Percentiles rank a stretch among this genome's conserved stretches.
phyloP scores from a whole-genome alignment of 2,888 invertebrate genomes.

The Pheosia tremula region DNA sequence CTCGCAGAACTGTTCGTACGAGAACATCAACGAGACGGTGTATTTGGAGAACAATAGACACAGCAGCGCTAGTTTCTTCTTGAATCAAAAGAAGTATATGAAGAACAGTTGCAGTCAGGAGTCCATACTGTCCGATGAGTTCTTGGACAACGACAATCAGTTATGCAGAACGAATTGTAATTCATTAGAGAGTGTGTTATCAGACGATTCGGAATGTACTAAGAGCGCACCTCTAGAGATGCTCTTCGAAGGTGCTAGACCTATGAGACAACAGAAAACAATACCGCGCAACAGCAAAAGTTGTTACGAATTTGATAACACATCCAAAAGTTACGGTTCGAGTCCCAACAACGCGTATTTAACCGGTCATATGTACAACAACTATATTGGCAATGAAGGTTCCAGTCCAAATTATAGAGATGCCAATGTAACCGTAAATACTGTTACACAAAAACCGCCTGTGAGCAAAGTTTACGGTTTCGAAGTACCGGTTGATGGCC shows the following conservation, averaged over 20 bases:
- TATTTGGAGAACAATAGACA: slow-evolving; percentile 85
- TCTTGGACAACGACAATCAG: slow-evolving; percentile 82
- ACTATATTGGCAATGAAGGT: slow-evolving; percentile 51
- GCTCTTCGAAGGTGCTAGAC: slow-evolving; percentile 85
- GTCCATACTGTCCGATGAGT: slow-evolving; percentile 90
- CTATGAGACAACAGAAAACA: slow-evolving; percentile 61
- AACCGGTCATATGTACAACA: slow-evolving; percentile 83
- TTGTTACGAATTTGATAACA: slow-evolving; percentile 80
- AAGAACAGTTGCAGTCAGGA: slow-evolving; percentile 89
- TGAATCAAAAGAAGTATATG: slow-evolving; percentile 87
- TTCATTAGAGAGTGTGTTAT: slow-evolving; percentile 91
- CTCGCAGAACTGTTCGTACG: slow-evolving; percentile 77
- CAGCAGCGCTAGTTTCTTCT: slow-evolving; percentile 92
- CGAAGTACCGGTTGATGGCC: slow-evolving; percentile 65
- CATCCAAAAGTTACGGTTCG: slow-evolving; percentile 86
- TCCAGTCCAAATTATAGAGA: slow-evolving; percentile 60
- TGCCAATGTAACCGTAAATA: slow-evolving; percentile 35
- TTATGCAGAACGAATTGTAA: slow-evolving; percentile 88
- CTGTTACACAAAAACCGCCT: slow-evolving; percentile 50
- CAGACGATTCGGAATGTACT: slow-evolving; percentile 91
- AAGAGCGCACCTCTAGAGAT: slow-evolving; percentile 91
- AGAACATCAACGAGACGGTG: slow-evolving; percentile 71
- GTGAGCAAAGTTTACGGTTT: slow-evolving; percentile 70
- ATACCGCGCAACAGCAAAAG: slow-evolving; percentile 78
- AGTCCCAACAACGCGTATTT: slow-evolving; percentile 86